Evolutionary conservation across 1,140 invertebrate genomes (phyloP), one percentile per base, ranked within the genome.

Genomic region (Colletes gigas): DNA sequence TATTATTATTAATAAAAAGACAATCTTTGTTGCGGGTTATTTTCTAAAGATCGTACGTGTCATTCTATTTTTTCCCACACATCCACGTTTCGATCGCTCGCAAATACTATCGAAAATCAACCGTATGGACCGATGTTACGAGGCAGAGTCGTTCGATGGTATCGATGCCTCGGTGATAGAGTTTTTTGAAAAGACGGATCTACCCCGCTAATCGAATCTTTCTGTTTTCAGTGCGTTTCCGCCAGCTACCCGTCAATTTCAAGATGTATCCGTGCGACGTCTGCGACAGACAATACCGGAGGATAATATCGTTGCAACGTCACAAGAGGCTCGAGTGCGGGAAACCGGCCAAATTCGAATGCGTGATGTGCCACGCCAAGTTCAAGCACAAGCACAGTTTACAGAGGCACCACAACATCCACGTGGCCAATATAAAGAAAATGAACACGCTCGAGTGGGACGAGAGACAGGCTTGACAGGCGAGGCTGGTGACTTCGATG

Each of bases 381-480:
- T 93, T 93, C 84, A 93, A 93, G 67, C 91, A 93, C 86, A 93
- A 92, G 41, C 92, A 93, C 82, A 92, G 91, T 52, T 83, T 93
- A 14, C 81, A 89, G 5, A 90, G 92, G 14, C 92, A 93, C 70
- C 91, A 91, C 81, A 91, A 92, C 66, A 57, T 86, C 14, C 84
- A 86, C 67, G 15, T 41, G 63, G 52, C 54, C 21, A 57, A 77
- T 52, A 57, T 54, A n/a, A 81, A 81, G 52, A 76, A 55, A 47
- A 12, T 68, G 39, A 14, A 5, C 7, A 69, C 55, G 39, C 44
- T 60, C 7, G 30, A 44, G 12, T 17, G 12, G 4, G 21, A 75
- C 15, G n/a, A 78, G n/a, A 78, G 47, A 10, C 41, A 19, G 8
- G 71, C 47, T 60, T 86, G 83, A 86, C 75, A 79, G 78, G n/a